These are phyloP conservation scores for Stegophylla sp. DNA, from an alignment of 2,888 invertebrate genomes.

Conservation along the genomic window DNA sequence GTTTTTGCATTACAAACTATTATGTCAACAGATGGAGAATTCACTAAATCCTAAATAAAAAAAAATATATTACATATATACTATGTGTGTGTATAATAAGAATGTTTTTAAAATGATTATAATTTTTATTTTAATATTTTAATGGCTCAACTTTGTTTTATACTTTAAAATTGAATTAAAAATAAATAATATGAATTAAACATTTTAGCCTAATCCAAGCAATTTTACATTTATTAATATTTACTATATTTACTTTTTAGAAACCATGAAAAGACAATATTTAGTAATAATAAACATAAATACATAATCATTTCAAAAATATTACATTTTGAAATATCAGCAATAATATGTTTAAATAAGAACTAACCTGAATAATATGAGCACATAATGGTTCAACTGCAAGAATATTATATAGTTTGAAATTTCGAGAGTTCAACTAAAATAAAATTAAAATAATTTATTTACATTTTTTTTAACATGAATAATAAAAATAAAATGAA, in stretches of 20 bases:
- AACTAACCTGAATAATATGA: conserved; percentile 5
- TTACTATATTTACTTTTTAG: too few relatives aligned
- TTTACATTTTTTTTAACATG: neutral
- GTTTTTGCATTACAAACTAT: neutral
- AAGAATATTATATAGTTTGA: conserved; percentile 28
- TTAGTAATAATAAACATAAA: neutral
- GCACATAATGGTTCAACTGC: conserved; percentile 46
- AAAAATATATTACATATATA: neutral
- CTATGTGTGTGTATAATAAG: neutral
- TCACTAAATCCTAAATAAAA: conserved; percentile 11
- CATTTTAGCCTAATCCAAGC: too few relatives aligned
- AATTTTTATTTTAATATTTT: neutral
- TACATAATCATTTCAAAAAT: neutral
- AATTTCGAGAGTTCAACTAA: conserved; percentile 22
- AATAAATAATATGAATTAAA: too few relatives aligned
- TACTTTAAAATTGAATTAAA: too few relatives aligned
- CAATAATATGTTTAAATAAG: neutral
- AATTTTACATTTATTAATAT: too few relatives aligned
- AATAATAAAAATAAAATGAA: neutral
- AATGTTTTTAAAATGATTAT: neutral
- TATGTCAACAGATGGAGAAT: neutral
- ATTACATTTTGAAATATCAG: neutral
- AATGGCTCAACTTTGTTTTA: neutral
- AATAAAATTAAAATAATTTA: conserved; percentile 4
- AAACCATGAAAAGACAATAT: neutral